phyloP scores from a whole-genome alignment of 2,888 invertebrate species.

The Spilarctia lutea region DNA sequence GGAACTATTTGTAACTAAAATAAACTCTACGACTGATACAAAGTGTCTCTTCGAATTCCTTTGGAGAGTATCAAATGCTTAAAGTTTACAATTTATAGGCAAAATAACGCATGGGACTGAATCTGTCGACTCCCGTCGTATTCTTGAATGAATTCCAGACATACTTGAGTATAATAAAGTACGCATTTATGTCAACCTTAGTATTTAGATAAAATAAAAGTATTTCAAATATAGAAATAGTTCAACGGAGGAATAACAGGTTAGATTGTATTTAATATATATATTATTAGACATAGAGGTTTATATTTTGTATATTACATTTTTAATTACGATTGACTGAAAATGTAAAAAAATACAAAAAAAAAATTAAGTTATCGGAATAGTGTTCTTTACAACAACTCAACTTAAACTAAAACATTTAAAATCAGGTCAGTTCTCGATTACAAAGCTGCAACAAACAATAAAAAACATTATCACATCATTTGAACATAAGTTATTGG shows the following conservation, averaged over 20 bases:
- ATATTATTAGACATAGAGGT: neutral
- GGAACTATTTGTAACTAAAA: slow-evolving; percentile 44
- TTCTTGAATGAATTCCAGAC: slow-evolving; percentile 32
- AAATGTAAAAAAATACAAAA: too few species aligned
- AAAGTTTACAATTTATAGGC: slow-evolving; percentile 47
- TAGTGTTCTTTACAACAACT: neutral
- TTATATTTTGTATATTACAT: too few species aligned
- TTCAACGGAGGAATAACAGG: neutral
- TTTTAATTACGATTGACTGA: too few species aligned
- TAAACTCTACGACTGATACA: slow-evolving; percentile 34
- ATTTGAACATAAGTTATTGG: slow-evolving; percentile 12
- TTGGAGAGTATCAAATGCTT: slow-evolving; percentile 50
- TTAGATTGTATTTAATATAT: neutral
- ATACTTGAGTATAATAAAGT: slow-evolving; percentile 28
- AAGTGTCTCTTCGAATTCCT: slow-evolving; percentile 39
- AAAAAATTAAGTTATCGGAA: neutral
- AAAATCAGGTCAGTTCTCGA: neutral
- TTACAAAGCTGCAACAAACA: neutral
- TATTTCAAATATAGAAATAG: neutral
- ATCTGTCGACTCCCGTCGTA: slow-evolving; percentile 40
- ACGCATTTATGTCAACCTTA: too few species aligned
- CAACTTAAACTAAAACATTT: neutral
- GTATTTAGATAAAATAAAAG: slow-evolving; percentile 18
- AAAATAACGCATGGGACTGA: slow-evolving; percentile 45
- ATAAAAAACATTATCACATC: slow-evolving; percentile 16